These are phyloP conservation scores for Ypsolopha scabrella DNA, from an alignment of 2,888 invertebrate genomes.

Conservation along the genomic window DNA sequence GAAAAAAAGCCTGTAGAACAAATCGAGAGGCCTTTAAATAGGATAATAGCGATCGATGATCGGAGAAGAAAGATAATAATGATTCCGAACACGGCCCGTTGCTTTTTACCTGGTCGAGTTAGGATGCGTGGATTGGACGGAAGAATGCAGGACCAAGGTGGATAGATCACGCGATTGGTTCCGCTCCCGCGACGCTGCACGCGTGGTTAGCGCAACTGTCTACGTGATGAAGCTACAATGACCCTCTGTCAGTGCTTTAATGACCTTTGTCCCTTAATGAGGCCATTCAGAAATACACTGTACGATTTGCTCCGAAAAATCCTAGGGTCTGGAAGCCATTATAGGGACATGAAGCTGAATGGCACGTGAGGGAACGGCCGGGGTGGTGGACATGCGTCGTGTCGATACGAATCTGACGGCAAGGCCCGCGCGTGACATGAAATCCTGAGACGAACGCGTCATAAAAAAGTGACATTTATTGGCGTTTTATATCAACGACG, in stretches of 20 bases:
- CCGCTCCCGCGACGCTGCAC: conserved; percentile 63
- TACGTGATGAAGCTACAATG: conserved; percentile 54
- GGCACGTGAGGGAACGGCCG: conserved; percentile 52
- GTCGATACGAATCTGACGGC: conserved; percentile 47
- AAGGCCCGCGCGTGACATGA: conserved; percentile 57
- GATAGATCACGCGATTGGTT: conserved; percentile 55
- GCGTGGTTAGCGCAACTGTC: conserved; percentile 62
- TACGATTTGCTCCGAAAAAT: neutral
- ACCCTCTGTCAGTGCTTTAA: conserved; percentile 46
- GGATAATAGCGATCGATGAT: conserved; percentile 69
- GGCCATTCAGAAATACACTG: conserved; percentile 37
- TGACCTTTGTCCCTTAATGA: conserved; percentile 61
- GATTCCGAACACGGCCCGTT: conserved; percentile 45
- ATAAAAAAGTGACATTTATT: conserved; percentile 70
- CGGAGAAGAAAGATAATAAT: conserved; percentile 65
- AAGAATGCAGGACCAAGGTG: conserved; percentile 38
- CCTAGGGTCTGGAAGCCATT: neutral
- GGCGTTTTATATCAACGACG: conserved; percentile 66
- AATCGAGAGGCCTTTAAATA: conserved; percentile 68
- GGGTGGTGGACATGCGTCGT: conserved; percentile 49
- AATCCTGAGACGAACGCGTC: conserved; percentile 44
- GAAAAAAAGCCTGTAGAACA: conserved; percentile 52
- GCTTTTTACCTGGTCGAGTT: conserved; percentile 39
- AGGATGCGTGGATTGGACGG: conserved; percentile 37
- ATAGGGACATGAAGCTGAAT: conserved; percentile 12